Evolutionary conservation across 2,797 vertebrate genomes (phyloP), one percentile per base, ranked within the genome.

Genomic region (Hoplostethus atlanticus): DNA sequence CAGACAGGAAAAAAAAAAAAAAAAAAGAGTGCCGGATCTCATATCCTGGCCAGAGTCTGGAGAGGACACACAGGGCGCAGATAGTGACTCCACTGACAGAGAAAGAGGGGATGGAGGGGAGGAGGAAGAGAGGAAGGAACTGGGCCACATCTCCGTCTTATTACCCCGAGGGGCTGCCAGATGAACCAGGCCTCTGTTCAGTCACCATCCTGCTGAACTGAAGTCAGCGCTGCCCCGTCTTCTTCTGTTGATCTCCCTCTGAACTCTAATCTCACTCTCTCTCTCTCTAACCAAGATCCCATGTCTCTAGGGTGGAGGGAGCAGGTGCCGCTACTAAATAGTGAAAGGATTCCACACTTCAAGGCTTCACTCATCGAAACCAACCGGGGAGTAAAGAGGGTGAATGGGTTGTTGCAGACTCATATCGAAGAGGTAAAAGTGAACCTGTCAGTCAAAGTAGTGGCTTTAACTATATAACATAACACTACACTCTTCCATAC

Each of bases 141-240:
- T 83, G 84, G 77, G 81, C 78, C 84, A 84, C 74, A 65, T 80
- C 84, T 79, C 80, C 17, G 69, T 83, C 72, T 68, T 71, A 73
- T 68, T 56, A 67, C 76, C 79, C 76, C 51, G 60, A 73, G 70
- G 77, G 80, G 64, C 64, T 74, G 79, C 76, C 79, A 77, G 68
- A 75, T 86, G 84, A 89, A 86, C 40, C 67, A 81, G 83, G 64
- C 69, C 78, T 87, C 84, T 83, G 76, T 90, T 89, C 78, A 64
- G 47, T 28, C 68, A 11, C 59, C 62, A 40, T 68, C 66, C 67
- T 38, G 66, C 76, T 81, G 80, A 81, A 83, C 59, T 57, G 21
- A 77, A 83, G 79, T 62, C 78, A 68, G 61, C 3, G 31, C 78
- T 56, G 42, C 53, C 54, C 70, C 47, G 51, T 58, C 59, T 60